Base-by-base conservation (phyloP, 2,113 vertebrate species). In the Pteropus alecto region DNA sequence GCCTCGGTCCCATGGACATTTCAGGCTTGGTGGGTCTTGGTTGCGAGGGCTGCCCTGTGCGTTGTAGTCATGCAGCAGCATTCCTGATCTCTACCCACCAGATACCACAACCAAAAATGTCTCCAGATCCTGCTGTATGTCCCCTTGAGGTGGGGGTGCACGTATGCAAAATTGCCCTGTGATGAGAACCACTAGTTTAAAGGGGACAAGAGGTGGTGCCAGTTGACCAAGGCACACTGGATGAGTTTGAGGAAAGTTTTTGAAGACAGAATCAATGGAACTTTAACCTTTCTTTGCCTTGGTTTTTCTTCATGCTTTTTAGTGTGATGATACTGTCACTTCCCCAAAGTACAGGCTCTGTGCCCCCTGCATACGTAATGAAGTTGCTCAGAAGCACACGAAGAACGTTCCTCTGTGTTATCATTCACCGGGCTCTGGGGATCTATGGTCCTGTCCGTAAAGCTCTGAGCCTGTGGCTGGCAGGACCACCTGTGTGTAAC, bases 1-100 rank as follows among this genome's bases (percentile, higher is more conserved):
- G 0, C 33, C 43, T 56, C 0, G 0, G 48, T 8, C 2, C 33
- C 33, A 9, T 1, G 30, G 87, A 48, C 28, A 1, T 56, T 77
- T 87, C 5, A 4, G 71, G 43, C 68, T 54, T 35, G 13, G 4
- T 33, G 13, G 3, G 1, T 82, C 56, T 74, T 15, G 48, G 46
- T 26, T 33, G 43, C 0, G 15, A 38, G 60, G 41, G 3, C 13
- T 19, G n/a, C 33, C 38, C 35, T 15, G 35, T 54, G 46, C 26
- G 2, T 33, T 54, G 7, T 12, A 14, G 48, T 38, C 24, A n/a
- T 22, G 16, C 15, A 11, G 5, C 26, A 51, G 8, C 9, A 6
- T 26, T 35, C 41, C 51, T 54, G 28, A n/a, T n/a, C 30, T 87
- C 60, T 14, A 3, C 33, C 35, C 46, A 16, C 5, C n/a, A 7